A percentile compares a stretch with the other conserved stretches of the same genome.
Conservation (phyloP, 2,888 invertebrate genomes). For the Netelia fuscicornis region DNA sequence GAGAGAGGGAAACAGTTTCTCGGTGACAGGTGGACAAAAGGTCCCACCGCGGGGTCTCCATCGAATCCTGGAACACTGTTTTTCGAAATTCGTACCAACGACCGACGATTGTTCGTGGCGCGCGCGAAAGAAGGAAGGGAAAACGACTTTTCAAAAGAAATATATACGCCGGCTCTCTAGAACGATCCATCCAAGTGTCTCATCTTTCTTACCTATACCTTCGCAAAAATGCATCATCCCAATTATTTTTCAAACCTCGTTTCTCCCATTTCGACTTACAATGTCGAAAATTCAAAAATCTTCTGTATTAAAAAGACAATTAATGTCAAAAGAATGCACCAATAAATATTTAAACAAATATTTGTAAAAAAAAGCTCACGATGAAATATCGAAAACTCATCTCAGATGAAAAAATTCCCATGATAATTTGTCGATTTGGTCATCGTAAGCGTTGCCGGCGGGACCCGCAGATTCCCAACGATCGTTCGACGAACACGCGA, state of each 20-base stretch:
- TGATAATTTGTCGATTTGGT: conserved; percentile 31
- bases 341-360: not conserved
- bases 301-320: too few species aligned
- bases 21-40: conserved; percentile 82
- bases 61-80: conserved; percentile 77
- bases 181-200: not conserved
- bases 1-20: conserved; percentile 50
- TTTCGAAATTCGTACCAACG: conserved; percentile 81
- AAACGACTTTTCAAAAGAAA: conserved; percentile 71
- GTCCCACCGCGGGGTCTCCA: conserved; percentile 74
- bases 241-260: conserved; percentile 58
- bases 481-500: conserved; percentile 62
- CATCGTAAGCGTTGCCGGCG: conserved; percentile 7
- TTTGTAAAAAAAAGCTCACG: not conserved
- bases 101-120: conserved; percentile 78
- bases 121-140: conserved; percentile 67
- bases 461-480: conserved; percentile 46
- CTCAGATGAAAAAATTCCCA: conserved; percentile 28
- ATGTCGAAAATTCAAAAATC: too few species aligned
- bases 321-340: too few species aligned
- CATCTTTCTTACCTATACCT: conserved; percentile 26
- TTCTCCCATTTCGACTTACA: conserved; percentile 62
- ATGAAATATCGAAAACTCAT: not conserved
- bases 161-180: conserved; percentile 59
- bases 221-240: conserved; percentile 28